Evolutionary conservation across 2,888 invertebrate genomes (phyloP), one percentile per base, ranked within the genome.

Genomic region (Glaucopsyche alexis): DNA sequence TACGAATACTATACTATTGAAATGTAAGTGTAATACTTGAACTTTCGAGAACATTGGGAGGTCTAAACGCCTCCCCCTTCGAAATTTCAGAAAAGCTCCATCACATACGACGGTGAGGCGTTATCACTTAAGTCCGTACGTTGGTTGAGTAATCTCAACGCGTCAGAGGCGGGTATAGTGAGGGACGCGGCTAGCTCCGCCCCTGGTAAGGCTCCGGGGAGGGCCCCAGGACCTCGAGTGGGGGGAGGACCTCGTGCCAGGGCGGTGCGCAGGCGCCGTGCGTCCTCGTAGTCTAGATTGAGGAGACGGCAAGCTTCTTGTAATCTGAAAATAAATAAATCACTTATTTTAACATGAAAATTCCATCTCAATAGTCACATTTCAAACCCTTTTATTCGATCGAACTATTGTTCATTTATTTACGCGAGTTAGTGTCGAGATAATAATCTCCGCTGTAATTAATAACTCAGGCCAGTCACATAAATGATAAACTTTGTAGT

Each of bases 221-320:
- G 55, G 19, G 60, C 13, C 29, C 29, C 13, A 4, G 47, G 47
- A 0, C 47, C 47, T 9, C 47, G 11, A 29, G 29, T 74, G 0
- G 84, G 78, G 3, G 81, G 82, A n/a, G 29, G 13, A 0, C 60
- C 60, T 13, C 87, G 88, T 0, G 78, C 49, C 0, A 98, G 83
- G 0, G 95, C 93, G 75, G 96, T 95, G 52, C 95, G 94, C 16
- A 98, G 89, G 4, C 97, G 91, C 69, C 97, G 91, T 0, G 97
- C 97, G 52, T 97, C 96, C 0, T 97, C 97, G 80, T 95, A 94
- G 66, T 96, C 94, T 79, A 97, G 88, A 79, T 95, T 97, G 55
- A 98, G 88, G 60, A 98, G 89, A 77, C 94, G 94, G 83, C 96
- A 96, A 0, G 96, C 95, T 84, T 98, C 97, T 76, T 95, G 90